Conservation (phyloP, 2,888 invertebrate genomes). For the Mesorhabditis spiculigera region DNA sequence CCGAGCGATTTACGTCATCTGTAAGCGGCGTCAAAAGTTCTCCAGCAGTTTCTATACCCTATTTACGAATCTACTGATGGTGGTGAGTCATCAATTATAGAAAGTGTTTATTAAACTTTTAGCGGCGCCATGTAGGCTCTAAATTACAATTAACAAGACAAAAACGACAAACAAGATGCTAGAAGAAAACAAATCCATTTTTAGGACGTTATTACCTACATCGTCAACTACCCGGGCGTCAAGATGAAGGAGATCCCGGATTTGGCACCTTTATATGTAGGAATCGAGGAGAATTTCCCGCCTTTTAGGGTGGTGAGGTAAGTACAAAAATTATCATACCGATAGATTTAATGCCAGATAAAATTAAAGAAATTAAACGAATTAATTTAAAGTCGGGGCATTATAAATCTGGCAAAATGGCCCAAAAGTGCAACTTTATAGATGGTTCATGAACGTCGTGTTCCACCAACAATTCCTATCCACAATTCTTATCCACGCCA, state of each 20-base stretch:
- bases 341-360: too few relatives aligned
- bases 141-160: too few relatives aligned
- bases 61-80: background rate
- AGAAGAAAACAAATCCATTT: background rate
- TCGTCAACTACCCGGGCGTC: conserved; percentile 5
- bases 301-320: background rate
- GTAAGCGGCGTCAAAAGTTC: background rate
- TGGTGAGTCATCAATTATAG: background rate
- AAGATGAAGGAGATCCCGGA: background rate
- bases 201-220: conserved; percentile 4
- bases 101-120: too few relatives aligned
- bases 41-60: background rate
- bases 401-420: too few relatives aligned
- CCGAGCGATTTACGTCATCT: conserved; percentile 6
- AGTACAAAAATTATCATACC: too few relatives aligned
- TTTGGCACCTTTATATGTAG: background rate
- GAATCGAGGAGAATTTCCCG: background rate
- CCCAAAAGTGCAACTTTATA: too few relatives aligned
- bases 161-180: background rate
- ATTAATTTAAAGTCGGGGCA: too few relatives aligned
- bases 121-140: too few relatives aligned
- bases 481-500: background rate
- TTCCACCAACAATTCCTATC: conserved; percentile 4
- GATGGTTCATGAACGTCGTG: background rate
- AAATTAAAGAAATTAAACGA: too few relatives aligned